Base-by-base conservation (phyloP, 2,888 invertebrate species). In the Cotesia congregata region DNA sequence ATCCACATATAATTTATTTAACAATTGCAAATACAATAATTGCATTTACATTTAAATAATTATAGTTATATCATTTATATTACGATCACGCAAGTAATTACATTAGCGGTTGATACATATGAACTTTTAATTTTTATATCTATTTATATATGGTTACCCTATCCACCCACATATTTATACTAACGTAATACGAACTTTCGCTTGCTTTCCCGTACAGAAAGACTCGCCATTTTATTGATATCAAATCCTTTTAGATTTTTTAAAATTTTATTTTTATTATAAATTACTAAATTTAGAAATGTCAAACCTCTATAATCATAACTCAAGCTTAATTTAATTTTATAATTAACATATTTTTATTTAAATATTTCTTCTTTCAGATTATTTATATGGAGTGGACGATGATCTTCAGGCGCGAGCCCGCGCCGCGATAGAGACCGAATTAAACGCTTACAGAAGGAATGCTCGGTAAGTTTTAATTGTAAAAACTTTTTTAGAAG, bases 371-470 rank as follows among this genome's bases (percentile, higher is more conserved):
- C 62, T 62, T 76, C 59, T 60, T 76, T 81, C 79, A 74, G 90
- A 89, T 62, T 90, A 90, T 75, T 82, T 89, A 5, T 88, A 87
- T 71, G 87, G 87, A 6, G 83, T 90, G 68, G 89, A 89, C 79
- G 83, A 85, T 77, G 89, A 90, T 83, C 82, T 90, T 64, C 89
- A 89, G 77, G 88, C 89, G 59, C 85, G 88, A 84, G 87, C 86
- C 71, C 85, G 88, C 1, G 88, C 88, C n/a, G 89, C 89, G 1
- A 82, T 90, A 72, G 88, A 90, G 79, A 87, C 89, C 30, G 90
- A 90, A 79, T 86, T 84, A 71, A 84, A 85, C 72, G 86, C 85
- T 12, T 85, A 83, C 69, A 86, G 86, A 81, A 84, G 85, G 61
- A 84, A 81, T 50, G 80, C 82, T 67, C 80, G 86, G 88, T 87